Evolutionary conservation across 2,797 vertebrate genomes (phyloP).

Genomic region (Spea hammondii): DNA sequence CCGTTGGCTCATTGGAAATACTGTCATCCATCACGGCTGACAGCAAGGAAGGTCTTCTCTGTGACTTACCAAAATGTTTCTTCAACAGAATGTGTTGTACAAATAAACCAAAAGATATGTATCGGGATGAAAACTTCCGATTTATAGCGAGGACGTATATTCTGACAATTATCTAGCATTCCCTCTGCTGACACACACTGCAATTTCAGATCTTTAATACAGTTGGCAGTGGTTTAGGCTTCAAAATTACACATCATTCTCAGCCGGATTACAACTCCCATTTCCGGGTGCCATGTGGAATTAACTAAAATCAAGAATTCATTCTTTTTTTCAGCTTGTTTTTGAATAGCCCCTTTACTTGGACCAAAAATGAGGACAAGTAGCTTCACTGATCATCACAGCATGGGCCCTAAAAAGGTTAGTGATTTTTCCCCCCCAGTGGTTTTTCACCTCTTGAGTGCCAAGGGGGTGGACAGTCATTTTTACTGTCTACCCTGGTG

Average conservation of each 20-base stretch:
- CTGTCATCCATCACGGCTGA: constrained; percentile 47
- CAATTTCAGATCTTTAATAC: not conserved
- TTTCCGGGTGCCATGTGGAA: too few relatives aligned
- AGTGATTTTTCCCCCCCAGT: too few relatives aligned
- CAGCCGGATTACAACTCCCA: too few relatives aligned
- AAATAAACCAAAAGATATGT: constrained; percentile 41
- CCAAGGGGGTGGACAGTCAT: too few relatives aligned
- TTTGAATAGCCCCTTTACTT: too few relatives aligned
- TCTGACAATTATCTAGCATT: constrained; percentile 15
- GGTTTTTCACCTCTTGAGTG: too few relatives aligned
- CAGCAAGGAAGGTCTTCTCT: constrained; percentile 44
- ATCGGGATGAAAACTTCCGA: constrained; percentile 16
- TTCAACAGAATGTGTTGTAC: constrained; percentile 38
- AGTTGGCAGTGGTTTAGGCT: not conserved
- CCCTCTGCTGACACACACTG: not conserved
- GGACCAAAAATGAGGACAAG: too few relatives aligned
- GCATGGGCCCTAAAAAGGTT: too few relatives aligned
- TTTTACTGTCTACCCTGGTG: too few relatives aligned
- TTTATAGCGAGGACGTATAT: not conserved
- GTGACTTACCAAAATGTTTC: constrained; percentile 50
- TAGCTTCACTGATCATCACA: too few relatives aligned
- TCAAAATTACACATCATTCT: not conserved
- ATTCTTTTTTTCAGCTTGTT: too few relatives aligned
- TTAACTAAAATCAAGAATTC: too few relatives aligned
- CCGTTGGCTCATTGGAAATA: constrained; percentile 41